phyloP scores from a whole-genome alignment of 2,797 vertebrate species.

The Peromyscus melanophrys region DNA sequence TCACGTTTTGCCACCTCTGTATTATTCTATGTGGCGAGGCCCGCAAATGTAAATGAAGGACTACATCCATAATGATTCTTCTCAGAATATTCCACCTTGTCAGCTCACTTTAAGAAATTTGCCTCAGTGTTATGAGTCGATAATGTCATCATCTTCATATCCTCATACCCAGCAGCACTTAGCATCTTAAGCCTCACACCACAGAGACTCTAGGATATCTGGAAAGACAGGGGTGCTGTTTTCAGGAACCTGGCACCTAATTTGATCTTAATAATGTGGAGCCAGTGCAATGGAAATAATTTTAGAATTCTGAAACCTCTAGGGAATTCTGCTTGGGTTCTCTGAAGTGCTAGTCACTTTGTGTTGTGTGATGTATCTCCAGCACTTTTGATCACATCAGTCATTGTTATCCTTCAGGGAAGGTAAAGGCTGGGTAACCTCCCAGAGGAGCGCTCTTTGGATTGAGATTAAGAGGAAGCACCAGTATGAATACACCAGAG shows the following conservation, averaged over 20 bases:
- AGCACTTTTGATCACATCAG: constrained; percentile 13
- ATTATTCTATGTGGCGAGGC: not conserved
- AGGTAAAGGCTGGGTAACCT: not conserved
- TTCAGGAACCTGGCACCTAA: constrained; percentile 31
- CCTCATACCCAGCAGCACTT: not conserved
- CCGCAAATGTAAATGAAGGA: constrained; percentile 17
- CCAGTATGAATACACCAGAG: not conserved
- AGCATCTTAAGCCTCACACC: not conserved
- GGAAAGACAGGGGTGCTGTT: not conserved
- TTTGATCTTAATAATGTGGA: not conserved
- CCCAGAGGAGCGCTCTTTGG: not conserved
- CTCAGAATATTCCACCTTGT: not conserved
- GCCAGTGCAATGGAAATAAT: not conserved
- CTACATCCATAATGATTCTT: not conserved
- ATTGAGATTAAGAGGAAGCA: constrained; percentile 40
- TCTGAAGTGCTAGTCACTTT: constrained; percentile 36
- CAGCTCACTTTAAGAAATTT: constrained; percentile 30
- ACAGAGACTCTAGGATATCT: not conserved
- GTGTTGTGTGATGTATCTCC: not conserved
- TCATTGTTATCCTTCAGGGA: not conserved
- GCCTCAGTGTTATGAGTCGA: not conserved
- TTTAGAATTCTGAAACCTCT: constrained; percentile 60
- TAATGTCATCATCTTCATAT: not conserved
- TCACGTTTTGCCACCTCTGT: not conserved
- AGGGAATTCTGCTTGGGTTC: constrained; percentile 51